Conservation (phyloP, 2,113 vertebrate species). For the Ardeotis arabs region DNA sequence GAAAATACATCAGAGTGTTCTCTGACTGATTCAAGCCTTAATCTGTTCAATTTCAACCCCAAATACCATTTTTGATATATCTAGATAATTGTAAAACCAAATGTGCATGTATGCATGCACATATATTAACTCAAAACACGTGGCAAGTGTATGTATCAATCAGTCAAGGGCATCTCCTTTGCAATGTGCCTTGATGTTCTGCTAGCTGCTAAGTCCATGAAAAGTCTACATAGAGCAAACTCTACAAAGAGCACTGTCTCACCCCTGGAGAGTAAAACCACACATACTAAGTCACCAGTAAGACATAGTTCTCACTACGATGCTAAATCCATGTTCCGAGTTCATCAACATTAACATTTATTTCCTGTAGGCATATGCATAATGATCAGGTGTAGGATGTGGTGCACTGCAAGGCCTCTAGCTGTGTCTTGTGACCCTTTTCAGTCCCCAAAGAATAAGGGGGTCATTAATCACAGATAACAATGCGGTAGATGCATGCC, state of each 20-base stretch:
- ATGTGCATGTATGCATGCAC: neutral
- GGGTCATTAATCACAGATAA: conserved; percentile 18
- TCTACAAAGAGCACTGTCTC: neutral
- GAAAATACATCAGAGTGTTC: neutral
- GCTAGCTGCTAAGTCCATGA: neutral
- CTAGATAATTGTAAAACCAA: neutral
- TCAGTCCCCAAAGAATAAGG: neutral
- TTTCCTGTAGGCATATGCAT: neutral
- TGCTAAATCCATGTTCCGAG: neutral
- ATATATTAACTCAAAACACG: neutral
- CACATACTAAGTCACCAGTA: neutral
- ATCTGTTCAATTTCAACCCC: neutral
- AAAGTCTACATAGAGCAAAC: neutral
- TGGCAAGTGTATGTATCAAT: neutral
- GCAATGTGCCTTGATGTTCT: neutral
- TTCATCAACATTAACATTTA: neutral
- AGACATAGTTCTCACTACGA: rapidly evolving
- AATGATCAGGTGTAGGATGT: neutral
- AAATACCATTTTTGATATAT: neutral
- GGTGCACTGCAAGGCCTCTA: neutral
- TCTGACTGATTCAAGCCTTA: neutral
- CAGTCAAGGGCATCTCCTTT: neutral
- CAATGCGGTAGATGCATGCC: neutral
- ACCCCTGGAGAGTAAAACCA: neutral
- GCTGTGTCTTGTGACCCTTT: neutral